Base-by-base conservation (phyloP, 2,888 invertebrate species). In the Chloromyia formosa region DNA sequence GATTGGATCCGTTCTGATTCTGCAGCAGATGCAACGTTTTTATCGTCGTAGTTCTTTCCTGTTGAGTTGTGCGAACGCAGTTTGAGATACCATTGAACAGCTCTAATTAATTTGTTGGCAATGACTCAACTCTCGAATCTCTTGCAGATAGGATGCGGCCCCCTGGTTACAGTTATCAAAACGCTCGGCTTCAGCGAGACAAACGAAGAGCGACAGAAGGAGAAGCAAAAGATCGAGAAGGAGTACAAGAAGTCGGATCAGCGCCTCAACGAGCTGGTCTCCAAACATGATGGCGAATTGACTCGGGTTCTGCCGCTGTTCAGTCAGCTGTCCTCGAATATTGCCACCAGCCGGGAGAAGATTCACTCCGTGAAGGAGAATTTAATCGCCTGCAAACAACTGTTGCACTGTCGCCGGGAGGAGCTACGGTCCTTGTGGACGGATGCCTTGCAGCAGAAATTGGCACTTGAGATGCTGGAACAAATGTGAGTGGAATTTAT, bases 361-460 rank as follows among this genome's bases (percentile, higher is more conserved):
- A 92, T 96, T 62, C 89, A 89, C 78, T 89, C 89, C 14, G 93
- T 94, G 0, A 94, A 94, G 82, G 93, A 93, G 81, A 94, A 93
- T 82, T 85, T 96, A 71, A 90, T 90, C 78, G 93, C 93, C 12
- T 95, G 95, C 83, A 94, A 95, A 83, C 91, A 90, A 40, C 86
- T 98, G 74, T 86, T 99, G 77, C 92, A 95, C 77, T 94, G 97
- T 84, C 91, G 96, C 73, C 88, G 97, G 49, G 97, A 97, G 81
- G 98, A 98, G 83, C 87, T 99, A 76, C 92, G 94, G 81, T 92
- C 96, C 78, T 88, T 98, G 74, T 98, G 98, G 97, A 88, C 94
- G 5, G 97, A 98, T 84, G 95, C 96, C 0, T 90, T 98, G n/a
- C 96, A 98, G 81, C 97, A 98, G 82, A 95, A 96, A 82, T 93